Conservation (phyloP, 1,140 invertebrate genomes). For the Leucophenga varia region DNA sequence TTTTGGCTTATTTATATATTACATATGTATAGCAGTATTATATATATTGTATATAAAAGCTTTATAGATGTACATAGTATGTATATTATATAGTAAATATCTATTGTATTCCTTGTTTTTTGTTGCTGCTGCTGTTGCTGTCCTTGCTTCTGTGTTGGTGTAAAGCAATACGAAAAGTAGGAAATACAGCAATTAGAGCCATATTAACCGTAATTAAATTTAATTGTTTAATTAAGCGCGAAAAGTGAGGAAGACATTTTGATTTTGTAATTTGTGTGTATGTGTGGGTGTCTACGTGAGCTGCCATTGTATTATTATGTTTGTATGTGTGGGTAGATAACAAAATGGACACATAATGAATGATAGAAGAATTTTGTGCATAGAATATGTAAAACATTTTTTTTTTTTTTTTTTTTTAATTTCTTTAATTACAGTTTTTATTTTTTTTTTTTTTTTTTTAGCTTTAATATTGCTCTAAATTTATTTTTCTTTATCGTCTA, state of each 20-base stretch:
- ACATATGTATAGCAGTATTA: too few species aligned
- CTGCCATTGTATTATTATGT: not conserved
- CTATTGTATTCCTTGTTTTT: constrained; percentile 8
- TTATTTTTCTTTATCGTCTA: too few species aligned
- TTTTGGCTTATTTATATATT: too few species aligned
- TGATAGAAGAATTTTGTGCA: too few species aligned
- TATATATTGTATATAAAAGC: too few species aligned
- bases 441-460: too few species aligned
- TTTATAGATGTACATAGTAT: too few species aligned
- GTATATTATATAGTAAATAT: too few species aligned
- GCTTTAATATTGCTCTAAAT: too few species aligned
- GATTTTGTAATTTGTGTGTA: constrained; percentile 32
- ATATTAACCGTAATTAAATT: constrained; percentile 57
- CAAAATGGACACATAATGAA: too few species aligned
- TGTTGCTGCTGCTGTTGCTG: constrained; percentile 32
- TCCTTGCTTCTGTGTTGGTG: constrained; percentile 4
- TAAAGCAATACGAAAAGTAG: constrained; percentile 27
- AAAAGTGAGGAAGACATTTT: constrained; percentile 53
- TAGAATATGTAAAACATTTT: constrained; percentile 18
- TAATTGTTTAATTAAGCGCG: constrained; percentile 57
- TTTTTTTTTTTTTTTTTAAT: constrained; percentile 11
- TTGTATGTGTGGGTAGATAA: constrained; percentile 18
- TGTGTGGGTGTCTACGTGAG: constrained; percentile 1
- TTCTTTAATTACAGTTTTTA: too few species aligned
- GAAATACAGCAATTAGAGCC: constrained; percentile 57